Percentiles rank a stretch among this genome's conserved stretches.
phyloP scores from a whole-genome alignment of 2,888 invertebrate genomes.

The Calliopum simillimum region DNA sequence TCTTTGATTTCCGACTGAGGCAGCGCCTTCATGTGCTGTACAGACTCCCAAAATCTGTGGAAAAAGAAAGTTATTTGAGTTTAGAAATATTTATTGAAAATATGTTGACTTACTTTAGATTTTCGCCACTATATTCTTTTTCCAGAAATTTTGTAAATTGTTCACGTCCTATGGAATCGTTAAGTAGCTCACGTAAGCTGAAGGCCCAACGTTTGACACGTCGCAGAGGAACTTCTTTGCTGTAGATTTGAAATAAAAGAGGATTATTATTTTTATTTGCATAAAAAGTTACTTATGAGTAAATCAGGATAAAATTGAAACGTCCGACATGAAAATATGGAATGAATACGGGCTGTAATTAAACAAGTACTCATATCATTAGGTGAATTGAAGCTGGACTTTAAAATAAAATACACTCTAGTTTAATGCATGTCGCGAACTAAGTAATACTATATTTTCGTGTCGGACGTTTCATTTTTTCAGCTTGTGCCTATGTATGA shows the following conservation, averaged over 20 bases:
- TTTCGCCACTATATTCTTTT: slow-evolving; percentile 99
- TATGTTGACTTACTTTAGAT: slow-evolving; percentile 82
- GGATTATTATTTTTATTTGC: too few species aligned
- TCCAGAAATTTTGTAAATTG: slow-evolving; percentile 96
- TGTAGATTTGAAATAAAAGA: slow-evolving; percentile 65
- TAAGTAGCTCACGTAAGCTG: slow-evolving; percentile 91
- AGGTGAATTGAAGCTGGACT: too few species aligned
- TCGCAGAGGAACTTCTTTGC: slow-evolving; percentile 92
- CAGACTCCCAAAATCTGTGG: slow-evolving; percentile 92
- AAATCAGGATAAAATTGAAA: slow-evolving; percentile 15
- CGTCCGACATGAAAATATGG: too few species aligned
- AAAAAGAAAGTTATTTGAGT: background rate
- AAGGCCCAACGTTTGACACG: slow-evolving; percentile 98
- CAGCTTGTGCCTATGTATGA: background rate
- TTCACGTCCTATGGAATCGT: slow-evolving; percentile 95
- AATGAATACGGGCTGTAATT: too few species aligned
- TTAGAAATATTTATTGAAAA: background rate
- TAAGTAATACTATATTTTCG: too few species aligned
- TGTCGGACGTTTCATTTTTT: background rate
- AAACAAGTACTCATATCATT: too few species aligned
- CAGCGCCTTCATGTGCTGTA: slow-evolving; percentile 90
- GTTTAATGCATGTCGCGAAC: too few species aligned
- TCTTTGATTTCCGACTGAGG: slow-evolving; percentile 86
- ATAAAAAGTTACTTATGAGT: too few species aligned
- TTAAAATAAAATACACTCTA: too few species aligned